Base-by-base conservation (phyloP, 2,797 vertebrate species). In the Fundulus diaphanus region DNA sequence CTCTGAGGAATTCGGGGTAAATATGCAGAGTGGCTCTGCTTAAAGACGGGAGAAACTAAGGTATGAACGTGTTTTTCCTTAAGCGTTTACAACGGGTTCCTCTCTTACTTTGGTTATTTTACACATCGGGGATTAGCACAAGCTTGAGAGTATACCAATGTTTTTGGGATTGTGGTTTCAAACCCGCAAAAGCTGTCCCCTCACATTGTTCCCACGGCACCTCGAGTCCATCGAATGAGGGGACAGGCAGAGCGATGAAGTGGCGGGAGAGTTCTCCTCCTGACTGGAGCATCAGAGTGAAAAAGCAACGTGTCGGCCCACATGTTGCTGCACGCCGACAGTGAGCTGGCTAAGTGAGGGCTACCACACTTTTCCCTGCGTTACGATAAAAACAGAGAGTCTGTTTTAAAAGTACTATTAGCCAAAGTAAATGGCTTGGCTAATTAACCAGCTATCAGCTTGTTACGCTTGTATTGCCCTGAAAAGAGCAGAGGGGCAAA, bases 1-100 rank as follows among this genome's bases (percentile, higher is more conserved):
- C 85, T 88, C 77, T 89, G 72, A 88, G 88, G 91, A 93, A 91
- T 93, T 89, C 76, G 59, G 87, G 29, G 61, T 85, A 92, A 92
- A 92, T 87, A 88, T 86, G 87, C 84, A 81, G 84, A 3, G 31
- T 40, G 73, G 59, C 33, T 71, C 76, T 74, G 77, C 65, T 83
- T 67, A 42, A 56, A 85, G 12, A 68, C 52, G 69, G 61, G 18
- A 70, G 35, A 80, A 31, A 29, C 74, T 46, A 37, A 15, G 20
- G 15, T 66, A 72, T 83, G 57, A 48, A 71, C 31, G 20, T 51
- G 29, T 65, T 68, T 77, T 82, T 66, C 51, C 29, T 67, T 73
- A 18, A 68, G 65, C 52, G 70, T 70, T 37, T 49, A 80, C 42
- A 70, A 9, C 7, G 27, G 6, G 46, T 73, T 35, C 52, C 1